Evolutionary conservation across 2,113 vertebrate genomes (phyloP), one percentile per base, ranked within the genome.

Genomic region (Beaufortia kweichowensis): DNA sequence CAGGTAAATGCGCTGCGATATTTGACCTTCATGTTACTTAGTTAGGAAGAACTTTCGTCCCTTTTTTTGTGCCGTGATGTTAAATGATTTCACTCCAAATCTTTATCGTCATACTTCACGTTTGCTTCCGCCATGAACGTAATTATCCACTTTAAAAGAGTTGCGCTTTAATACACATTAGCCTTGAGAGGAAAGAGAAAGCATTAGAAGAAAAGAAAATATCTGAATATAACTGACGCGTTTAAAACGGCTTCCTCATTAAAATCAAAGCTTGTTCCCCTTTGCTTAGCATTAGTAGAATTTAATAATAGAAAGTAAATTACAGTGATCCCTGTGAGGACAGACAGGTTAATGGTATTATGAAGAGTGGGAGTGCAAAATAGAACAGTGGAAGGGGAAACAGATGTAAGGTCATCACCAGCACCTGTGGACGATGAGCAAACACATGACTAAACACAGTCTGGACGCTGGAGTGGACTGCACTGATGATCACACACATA

Each of bases 241-340:
- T 76, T 76, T n/a, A 55, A 28, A 55, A 69, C 48, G 24, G 8
- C 48, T 17, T 46, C 53, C 24, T 46, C 48, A 66, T 56, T 59
- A 48, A 65, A 66, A 28, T 21, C 1, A 19, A 1, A 39, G 50
- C 53, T 77, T 28, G 29, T 43, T 59, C 9, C 19, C 80, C 73
- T 79, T 65, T 56, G 59, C 26, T 7, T 78, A 75, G 56, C 79
- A 78, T 77, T 82, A 84, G 61, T 33, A 14, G 46, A 82, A 84
- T 88, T 87, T 84, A 87, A 88, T 88, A 87, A 88, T 56, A 86
- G 87, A 76, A 50, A 81, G 78, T 86, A 92, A 91, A 91, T 89
- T 86, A 87, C 77, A 90, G 86, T 83, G 81, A 86, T 83, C 86
- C 83, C 28, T 80, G 63, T 76, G 79, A 78, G 75, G 82, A 77